Evolutionary conservation across 2,888 invertebrate genomes (phyloP).

Genomic region (Dascillus cervinus): DNA sequence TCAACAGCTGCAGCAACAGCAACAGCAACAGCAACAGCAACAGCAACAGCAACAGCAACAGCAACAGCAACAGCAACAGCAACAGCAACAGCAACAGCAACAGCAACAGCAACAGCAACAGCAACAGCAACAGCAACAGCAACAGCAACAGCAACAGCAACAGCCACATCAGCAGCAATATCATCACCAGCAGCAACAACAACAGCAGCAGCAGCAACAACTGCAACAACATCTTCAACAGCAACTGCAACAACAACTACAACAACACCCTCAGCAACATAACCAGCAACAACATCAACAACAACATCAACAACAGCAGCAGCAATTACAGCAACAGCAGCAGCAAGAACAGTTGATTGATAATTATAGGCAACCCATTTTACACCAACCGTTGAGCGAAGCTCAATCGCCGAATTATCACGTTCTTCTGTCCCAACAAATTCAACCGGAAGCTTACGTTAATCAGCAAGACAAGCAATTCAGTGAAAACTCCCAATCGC

Average conservation of each 20-base stretch:
- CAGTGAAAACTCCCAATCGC: constrained; percentile 22
- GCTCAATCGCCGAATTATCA: constrained; percentile 41
- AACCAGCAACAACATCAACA: constrained; percentile 13
- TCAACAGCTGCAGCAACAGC: constrained; percentile 11
- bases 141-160: constrained; percentile 4
- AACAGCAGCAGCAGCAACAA: constrained; percentile 2
- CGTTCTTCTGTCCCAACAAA: constrained; percentile 29
- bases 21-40: constrained; percentile 5
- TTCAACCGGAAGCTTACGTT: constrained; percentile 26
- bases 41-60: constrained; percentile 15
- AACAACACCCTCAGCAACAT: constrained; percentile 15
- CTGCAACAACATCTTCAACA: constrained; percentile 21
- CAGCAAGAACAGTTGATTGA: constrained; percentile 23
- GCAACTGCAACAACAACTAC: constrained; percentile 24
- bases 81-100: constrained; percentile 13
- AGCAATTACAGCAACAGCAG: constrained; percentile 32
- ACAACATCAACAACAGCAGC: constrained; percentile 13
- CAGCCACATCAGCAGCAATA: constrained; percentile 19
- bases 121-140: constrained; percentile 23
- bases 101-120: constrained; percentile 31
- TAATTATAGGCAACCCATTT: constrained; percentile 10
- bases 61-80: constrained; percentile 17
- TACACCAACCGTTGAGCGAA: constrained; percentile 28
- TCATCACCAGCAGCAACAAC: constrained; percentile 14
- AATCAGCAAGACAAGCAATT: constrained; percentile 44